These are phyloP conservation scores for Phymanthus crucifer DNA, from an alignment of 92 coral and sea anemone genomes.

Conservation along the genomic window DNA sequence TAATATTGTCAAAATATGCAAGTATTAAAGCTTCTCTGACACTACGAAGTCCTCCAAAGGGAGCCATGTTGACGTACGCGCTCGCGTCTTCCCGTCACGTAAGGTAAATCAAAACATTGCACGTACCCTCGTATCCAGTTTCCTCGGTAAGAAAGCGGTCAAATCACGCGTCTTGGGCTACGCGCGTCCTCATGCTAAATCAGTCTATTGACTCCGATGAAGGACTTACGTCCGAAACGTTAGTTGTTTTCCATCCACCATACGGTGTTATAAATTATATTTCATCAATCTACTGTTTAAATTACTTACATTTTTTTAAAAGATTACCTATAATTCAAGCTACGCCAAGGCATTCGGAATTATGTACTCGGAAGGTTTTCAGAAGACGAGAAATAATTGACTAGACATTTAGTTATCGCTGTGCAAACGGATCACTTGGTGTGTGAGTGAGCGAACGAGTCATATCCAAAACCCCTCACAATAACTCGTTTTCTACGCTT, in stretches of 20 bases:
- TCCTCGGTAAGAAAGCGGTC: background rate
- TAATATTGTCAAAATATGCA: no score
- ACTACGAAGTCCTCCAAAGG: slow-evolving; percentile 17
- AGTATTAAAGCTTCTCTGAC: no score
- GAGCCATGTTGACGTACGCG: slow-evolving; percentile 20
- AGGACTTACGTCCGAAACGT: no score
- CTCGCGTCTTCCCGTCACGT: slow-evolving; percentile 21
- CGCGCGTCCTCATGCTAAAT: slow-evolving; percentile 30
- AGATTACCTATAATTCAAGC: background rate
- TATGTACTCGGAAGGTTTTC: background rate
- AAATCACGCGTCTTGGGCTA: slow-evolving; percentile 24
- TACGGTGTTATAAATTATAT: no score
- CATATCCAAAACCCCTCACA: background rate
- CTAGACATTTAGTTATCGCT: background rate
- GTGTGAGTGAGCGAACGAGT: no score
- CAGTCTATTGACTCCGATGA: no score
- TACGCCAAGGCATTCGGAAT: background rate
- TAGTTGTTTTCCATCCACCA: no score
- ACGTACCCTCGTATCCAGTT: slow-evolving; percentile 15
- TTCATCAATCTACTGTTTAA: no score
- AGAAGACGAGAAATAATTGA: background rate
- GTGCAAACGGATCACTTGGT: background rate
- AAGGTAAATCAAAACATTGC: slow-evolving; percentile 25
- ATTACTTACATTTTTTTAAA: background rate
- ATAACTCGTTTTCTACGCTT: no score